A percentile compares a stretch with the other conserved stretches of the same genome.
Evolutionary conservation across 2,888 invertebrate species (phyloP).

Genomic region (Eudasyphora cyanicolor): DNA sequence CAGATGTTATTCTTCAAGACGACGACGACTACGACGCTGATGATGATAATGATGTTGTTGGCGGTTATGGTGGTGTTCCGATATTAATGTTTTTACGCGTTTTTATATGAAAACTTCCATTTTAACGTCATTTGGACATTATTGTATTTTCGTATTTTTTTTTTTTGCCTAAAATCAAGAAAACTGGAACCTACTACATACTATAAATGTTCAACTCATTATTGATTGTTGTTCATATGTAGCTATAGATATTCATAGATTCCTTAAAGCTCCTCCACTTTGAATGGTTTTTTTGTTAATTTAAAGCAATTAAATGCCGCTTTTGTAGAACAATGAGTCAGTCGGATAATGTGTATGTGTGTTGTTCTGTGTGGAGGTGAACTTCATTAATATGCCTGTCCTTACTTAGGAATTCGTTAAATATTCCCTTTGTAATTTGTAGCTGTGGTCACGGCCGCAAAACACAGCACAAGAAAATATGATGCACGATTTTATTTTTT

Average conservation of each 20-base stretch:
- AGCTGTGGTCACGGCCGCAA: conserved; percentile 66
- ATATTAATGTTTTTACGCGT: conserved; percentile 56
- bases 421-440: conserved; percentile 76
- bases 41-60: conserved; percentile 49
- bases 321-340: conserved; percentile 35
- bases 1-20: conserved; percentile 50
- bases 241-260: conserved; percentile 45
- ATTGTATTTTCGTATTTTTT: neutral
- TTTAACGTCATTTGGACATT: conserved; percentile 16
- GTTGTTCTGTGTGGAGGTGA: conserved; percentile 6
- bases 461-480: conserved; percentile 29
- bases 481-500: conserved; percentile 52
- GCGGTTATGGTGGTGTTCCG: conserved; percentile 43
- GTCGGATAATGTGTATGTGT: too few relatives aligned
- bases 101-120: conserved; percentile 45
- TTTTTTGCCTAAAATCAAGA: neutral
- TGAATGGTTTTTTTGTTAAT: conserved; percentile 48
- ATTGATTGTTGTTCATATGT: conserved; percentile 22
- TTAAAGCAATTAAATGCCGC: conserved; percentile 60
- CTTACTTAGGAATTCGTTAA: conserved; percentile 77
- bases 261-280: conserved; percentile 1
- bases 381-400: conserved; percentile 78
- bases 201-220: conserved; percentile 14
- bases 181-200: neutral
- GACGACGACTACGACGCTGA: conserved; percentile 54